phyloP scores from a whole-genome alignment of 2,797 vertebrate genomes.

The Phataginus tetradactyla region DNA sequence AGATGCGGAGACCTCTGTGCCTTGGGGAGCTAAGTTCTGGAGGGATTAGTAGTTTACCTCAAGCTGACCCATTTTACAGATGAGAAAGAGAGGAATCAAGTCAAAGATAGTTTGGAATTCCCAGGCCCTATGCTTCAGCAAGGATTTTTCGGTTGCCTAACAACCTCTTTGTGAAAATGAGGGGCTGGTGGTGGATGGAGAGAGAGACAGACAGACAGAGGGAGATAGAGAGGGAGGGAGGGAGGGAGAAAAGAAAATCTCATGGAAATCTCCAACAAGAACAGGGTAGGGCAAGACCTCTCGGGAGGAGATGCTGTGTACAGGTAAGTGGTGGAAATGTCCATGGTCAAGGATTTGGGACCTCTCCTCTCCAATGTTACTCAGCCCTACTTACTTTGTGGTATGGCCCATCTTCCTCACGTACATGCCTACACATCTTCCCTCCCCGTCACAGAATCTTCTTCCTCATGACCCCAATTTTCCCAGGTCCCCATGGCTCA shows the following conservation, averaged over 20 bases:
- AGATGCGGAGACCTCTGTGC: background rate
- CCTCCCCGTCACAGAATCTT: background rate
- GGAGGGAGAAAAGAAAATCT: background rate
- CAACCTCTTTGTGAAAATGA: too few species aligned
- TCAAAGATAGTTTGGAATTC: background rate
- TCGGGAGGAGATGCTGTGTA: background rate
- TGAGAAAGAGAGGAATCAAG: background rate
- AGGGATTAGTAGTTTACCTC: too few species aligned
- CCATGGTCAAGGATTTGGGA: rapidly evolving
- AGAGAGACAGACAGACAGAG: background rate
- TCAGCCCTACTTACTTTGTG: background rate
- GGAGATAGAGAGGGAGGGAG: background rate
- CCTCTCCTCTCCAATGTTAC: background rate
- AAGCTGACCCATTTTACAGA: background rate
- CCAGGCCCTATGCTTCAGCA: background rate
- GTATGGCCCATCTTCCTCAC: background rate
- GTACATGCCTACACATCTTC: too few species aligned
- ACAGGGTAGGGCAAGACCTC: background rate
- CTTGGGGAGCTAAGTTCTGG: background rate
- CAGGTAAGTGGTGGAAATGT: background rate
- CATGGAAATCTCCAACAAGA: background rate
- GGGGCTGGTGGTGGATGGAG: background rate
- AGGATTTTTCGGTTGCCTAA: background rate
- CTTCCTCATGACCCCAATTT: background rate
- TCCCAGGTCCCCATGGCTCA: background rate